Evolutionary conservation across 2,113 vertebrate species (phyloP).

Genomic region (Clarias gariepinus): DNA sequence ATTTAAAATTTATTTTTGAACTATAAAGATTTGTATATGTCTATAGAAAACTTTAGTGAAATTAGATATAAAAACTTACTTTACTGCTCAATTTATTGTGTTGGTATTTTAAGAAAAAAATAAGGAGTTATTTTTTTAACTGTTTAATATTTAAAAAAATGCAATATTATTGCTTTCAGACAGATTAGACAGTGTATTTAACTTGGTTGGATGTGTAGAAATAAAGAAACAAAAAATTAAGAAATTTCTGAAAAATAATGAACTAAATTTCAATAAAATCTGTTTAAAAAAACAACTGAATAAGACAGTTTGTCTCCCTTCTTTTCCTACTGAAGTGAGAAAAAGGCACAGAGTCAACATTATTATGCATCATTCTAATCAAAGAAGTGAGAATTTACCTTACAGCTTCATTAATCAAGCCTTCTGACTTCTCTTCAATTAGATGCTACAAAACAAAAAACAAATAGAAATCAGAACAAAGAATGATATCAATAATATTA

Average conservation of each 20-base stretch:
- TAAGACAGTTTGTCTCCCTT: background rate
- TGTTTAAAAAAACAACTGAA: background rate
- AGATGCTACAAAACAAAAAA: slow-evolving; percentile 79
- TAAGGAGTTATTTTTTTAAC: background rate
- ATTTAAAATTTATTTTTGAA: background rate
- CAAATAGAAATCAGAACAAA: slow-evolving; percentile 11
- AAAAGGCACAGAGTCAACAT: background rate
- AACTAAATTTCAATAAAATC: background rate
- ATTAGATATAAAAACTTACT: background rate
- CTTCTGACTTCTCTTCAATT: slow-evolving; percentile 85
- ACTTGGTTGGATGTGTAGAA: background rate
- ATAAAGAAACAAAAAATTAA: background rate
- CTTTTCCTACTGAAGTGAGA: background rate
- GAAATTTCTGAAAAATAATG: background rate
- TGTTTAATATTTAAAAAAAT: background rate
- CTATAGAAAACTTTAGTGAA: background rate
- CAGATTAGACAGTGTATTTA: background rate
- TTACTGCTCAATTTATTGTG: background rate
- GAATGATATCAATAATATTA: too few relatives aligned
- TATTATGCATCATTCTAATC: background rate
- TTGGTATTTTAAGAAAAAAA: background rate
- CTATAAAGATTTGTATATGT: background rate
- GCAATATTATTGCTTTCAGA: background rate
- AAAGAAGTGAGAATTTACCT: slow-evolving; percentile 72
- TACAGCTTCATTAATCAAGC: slow-evolving; percentile 88